A percentile compares a stretch with the other conserved stretches of the same genome.
phyloP scores from a whole-genome alignment of 2,888 invertebrate species.

The Ametastegia equiseti region DNA sequence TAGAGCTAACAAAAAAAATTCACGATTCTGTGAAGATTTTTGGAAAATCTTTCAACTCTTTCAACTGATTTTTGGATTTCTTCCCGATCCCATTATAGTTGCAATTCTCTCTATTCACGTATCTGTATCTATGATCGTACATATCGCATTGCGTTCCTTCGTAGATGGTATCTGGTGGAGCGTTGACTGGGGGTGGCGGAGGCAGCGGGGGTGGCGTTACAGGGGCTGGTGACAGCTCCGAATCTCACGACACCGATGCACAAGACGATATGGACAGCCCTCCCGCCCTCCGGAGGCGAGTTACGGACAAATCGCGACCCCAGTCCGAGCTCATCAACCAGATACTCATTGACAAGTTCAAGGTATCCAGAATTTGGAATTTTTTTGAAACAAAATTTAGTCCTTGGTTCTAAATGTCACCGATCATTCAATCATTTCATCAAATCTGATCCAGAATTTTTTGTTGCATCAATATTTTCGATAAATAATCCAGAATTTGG shows the following conservation, averaged over 20 bases:
- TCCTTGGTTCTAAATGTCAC: too few relatives aligned
- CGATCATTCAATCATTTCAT: too few relatives aligned
- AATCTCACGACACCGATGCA: conserved; percentile 80
- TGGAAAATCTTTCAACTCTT: neutral
- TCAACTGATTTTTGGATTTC: too few relatives aligned
- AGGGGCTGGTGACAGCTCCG: conserved; percentile 79
- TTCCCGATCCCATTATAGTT: neutral
- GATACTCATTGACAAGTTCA: conserved; percentile 80
- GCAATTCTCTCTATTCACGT: neutral
- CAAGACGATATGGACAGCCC: conserved; percentile 78
- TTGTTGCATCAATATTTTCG: too few relatives aligned
- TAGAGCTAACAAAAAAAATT: neutral
- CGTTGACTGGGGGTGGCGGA: conserved; percentile 66
- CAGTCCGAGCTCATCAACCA: conserved; percentile 80
- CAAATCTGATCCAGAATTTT: too few relatives aligned
- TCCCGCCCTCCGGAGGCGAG: conserved; percentile 77
- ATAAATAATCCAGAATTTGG: too few relatives aligned
- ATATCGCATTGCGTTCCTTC: too few relatives aligned
- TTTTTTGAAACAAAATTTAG: neutral
- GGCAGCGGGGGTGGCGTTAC: conserved; percentile 72
- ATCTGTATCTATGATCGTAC: too few relatives aligned
- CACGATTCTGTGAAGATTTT: neutral
- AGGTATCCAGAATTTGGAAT: conserved; percentile 72
- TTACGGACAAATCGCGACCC: conserved; percentile 76
- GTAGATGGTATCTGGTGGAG: conserved; percentile 77